These are phyloP conservation scores for Girardia tigrina DNA, from an alignment of 2,888 invertebrate species.

Conservation along the genomic window DNA sequence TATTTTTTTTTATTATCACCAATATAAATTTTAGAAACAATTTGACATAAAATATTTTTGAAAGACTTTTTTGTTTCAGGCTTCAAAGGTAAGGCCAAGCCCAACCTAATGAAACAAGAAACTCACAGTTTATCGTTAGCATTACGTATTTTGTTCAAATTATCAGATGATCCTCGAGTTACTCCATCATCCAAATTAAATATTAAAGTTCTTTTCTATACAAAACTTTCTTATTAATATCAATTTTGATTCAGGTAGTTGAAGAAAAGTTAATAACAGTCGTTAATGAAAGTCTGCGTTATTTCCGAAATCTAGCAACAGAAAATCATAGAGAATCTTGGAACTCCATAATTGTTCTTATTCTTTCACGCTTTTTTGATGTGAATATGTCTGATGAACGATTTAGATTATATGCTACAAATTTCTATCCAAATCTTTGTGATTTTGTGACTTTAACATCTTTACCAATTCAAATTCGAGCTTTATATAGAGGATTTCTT, in stretches of 20 bases:
- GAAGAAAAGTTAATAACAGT: conserved; percentile 53
- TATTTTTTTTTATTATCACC: no score
- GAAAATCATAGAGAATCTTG: conserved; percentile 85
- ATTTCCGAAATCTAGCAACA: conserved; percentile 71
- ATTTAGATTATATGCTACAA: background rate
- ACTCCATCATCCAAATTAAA: background rate
- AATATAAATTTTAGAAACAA: no score
- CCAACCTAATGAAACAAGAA: conserved; percentile 82
- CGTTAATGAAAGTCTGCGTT: conserved; percentile 74
- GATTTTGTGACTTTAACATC: background rate
- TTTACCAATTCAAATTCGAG: background rate
- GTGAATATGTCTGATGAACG: background rate
- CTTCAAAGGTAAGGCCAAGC: conserved; percentile 80
- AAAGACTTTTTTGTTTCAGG: conserved; percentile 48
- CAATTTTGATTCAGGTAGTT: background rate
- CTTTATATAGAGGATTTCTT: background rate
- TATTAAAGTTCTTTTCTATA: background rate
- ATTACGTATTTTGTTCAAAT: conserved; percentile 76
- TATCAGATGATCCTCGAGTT: conserved; percentile 70
- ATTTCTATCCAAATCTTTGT: background rate
- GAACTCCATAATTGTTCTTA: conserved; percentile 73
- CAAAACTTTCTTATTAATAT: background rate
- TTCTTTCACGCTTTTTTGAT: conserved; percentile 58
- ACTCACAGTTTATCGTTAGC: conserved; percentile 85
- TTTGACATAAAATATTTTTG: no score